A percentile compares a stretch with the other conserved stretches of the same genome.
phyloP scores from a whole-genome alignment of 2,888 invertebrate genomes.

The Myopa tessellatipennis region DNA sequence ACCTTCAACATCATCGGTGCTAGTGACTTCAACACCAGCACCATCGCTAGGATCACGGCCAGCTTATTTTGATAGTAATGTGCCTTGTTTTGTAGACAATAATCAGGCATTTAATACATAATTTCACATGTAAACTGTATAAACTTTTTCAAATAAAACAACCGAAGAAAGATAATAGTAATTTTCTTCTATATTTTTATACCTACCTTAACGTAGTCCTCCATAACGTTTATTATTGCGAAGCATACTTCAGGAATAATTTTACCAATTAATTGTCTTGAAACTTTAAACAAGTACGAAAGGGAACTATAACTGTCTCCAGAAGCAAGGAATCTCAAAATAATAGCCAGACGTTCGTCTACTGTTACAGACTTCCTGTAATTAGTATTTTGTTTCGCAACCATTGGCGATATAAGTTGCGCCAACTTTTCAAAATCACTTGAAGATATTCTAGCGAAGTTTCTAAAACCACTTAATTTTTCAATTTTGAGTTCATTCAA shows the following conservation, averaged over 20 bases:
- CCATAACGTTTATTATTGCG: too few relatives aligned
- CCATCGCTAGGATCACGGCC: too few relatives aligned
- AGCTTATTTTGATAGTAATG: too few relatives aligned
- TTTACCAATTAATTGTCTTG: neutral
- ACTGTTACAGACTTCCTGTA: neutral
- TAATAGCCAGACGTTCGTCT: constrained; percentile 1
- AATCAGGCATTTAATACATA: neutral
- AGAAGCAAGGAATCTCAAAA: neutral
- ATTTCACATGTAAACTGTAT: neutral
- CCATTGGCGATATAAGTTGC: neutral
- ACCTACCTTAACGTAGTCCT: too few relatives aligned
- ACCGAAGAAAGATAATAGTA: too few relatives aligned
- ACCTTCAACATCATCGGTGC: too few relatives aligned
- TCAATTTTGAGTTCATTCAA: neutral
- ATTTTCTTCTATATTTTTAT: too few relatives aligned
- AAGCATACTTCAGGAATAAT: too few relatives aligned
- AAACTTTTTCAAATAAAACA: too few relatives aligned
- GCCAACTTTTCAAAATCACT: constrained; percentile 10
- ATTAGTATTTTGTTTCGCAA: neutral
- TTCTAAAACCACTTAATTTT: neutral
- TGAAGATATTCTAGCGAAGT: neutral
- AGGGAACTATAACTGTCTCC: neutral
- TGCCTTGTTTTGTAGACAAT: too few relatives aligned
- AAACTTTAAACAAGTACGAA: constrained; percentile 6
- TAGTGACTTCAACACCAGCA: too few relatives aligned